Conservation (phyloP, 2,797 vertebrate genomes). For the Ciconia nigra region DNA sequence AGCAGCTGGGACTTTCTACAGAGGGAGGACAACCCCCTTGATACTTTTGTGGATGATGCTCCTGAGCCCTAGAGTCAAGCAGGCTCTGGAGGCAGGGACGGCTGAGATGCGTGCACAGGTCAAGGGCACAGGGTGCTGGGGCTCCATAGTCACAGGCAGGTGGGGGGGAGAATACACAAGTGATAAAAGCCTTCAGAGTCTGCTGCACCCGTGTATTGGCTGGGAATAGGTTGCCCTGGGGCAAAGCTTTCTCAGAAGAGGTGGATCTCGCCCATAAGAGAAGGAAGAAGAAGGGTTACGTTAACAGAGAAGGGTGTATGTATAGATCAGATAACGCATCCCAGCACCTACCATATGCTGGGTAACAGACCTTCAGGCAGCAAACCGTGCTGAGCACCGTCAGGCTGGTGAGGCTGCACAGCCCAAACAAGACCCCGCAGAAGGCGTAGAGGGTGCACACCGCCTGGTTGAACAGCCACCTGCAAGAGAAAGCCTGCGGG, state of each 20-base stretch:
- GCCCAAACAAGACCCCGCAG: conserved; percentile 75
- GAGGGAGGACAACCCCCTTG: not conserved
- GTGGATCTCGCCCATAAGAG: not conserved
- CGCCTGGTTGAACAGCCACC: conserved; percentile 78
- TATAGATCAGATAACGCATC: not conserved
- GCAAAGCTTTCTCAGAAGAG: not conserved
- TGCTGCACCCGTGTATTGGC: not conserved
- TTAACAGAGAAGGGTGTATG: not conserved
- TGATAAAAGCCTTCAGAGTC: not conserved
- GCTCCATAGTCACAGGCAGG: not conserved
- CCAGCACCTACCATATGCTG: conserved; percentile 78
- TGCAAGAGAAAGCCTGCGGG: not conserved
- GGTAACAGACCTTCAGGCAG: conserved; percentile 88
- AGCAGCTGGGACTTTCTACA: not conserved
- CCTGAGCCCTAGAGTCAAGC: not conserved
- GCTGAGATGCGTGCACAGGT: not conserved
- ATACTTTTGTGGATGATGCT: not conserved
- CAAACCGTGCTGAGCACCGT: conserved; percentile 75
- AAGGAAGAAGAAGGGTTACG: not conserved
- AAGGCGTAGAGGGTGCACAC: conserved; percentile 83
- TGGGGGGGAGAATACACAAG: not conserved
- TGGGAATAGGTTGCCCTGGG: not conserved
- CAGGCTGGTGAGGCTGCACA: conserved; percentile 65
- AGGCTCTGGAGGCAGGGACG: not conserved
- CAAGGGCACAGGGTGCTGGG: not conserved